phyloP scores from a whole-genome alignment of 2,113 vertebrate species.

The Eulemur rufifrons region DNA sequence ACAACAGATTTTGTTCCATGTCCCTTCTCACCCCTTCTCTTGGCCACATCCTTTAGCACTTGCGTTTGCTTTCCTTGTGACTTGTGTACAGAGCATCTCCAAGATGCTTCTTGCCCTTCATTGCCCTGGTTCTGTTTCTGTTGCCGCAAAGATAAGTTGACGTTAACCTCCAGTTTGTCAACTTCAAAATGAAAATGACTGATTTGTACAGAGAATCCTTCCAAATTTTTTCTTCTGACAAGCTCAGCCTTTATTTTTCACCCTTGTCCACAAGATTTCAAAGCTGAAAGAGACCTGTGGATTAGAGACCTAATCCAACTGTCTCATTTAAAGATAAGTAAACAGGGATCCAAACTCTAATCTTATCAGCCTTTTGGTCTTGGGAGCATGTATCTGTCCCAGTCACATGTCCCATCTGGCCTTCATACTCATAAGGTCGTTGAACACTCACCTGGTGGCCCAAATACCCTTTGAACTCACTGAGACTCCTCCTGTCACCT shows the following conservation, averaged over 20 bases:
- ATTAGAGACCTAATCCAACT: not conserved
- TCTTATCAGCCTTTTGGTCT: not conserved
- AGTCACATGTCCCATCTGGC: not conserved
- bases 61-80: not conserved
- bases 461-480: not conserved
- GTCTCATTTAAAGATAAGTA: not conserved
- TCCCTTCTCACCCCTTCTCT: not conserved
- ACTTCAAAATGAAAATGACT: constrained; percentile 40
- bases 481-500: not conserved
- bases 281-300: not conserved
- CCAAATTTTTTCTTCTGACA: not conserved
- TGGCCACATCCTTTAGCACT: not conserved
- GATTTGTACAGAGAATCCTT: not conserved
- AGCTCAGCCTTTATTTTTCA: not conserved
- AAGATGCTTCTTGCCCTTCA: not conserved
- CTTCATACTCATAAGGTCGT: not conserved
- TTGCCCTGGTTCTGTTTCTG: not conserved
- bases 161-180: not conserved
- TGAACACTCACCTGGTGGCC: not conserved
- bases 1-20: not conserved
- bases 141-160: not conserved
- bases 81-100: not conserved
- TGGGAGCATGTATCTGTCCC: not conserved
- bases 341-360: not conserved
- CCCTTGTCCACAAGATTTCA: not conserved